phyloP scores from a whole-genome alignment of 2,113 vertebrate species.

The Speoplatyrhinus poulsoni region DNA sequence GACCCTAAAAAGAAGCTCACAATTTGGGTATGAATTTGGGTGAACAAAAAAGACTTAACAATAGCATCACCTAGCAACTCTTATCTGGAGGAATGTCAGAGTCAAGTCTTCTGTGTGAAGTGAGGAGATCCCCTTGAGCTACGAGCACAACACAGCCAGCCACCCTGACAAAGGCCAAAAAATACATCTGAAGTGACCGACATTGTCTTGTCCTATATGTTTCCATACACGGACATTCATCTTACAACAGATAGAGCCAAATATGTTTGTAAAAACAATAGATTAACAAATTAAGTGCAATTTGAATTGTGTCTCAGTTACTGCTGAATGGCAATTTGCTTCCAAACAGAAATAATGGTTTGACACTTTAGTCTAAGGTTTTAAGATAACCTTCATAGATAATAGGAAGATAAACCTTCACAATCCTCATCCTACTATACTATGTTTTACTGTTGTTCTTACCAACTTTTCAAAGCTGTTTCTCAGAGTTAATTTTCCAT shows the following conservation, averaged over 20 bases:
- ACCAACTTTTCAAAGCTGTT: no score
- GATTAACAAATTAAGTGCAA: constrained; percentile 72
- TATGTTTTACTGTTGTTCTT: no score
- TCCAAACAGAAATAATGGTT: constrained; percentile 42
- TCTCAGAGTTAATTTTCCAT: no score
- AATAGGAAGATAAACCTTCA: no score
- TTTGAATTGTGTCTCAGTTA: constrained; percentile 61
- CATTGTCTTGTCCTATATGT: constrained; percentile 56
- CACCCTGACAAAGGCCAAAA: constrained; percentile 64
- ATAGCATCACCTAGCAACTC: constrained; percentile 77
- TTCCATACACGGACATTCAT: constrained; percentile 66
- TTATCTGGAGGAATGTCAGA: constrained; percentile 75
- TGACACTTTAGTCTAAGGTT: constrained; percentile 20
- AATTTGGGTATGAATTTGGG: constrained; percentile 79
- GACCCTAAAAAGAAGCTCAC: constrained; percentile 66
- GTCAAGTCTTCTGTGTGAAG: constrained; percentile 74
- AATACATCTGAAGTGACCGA: constrained; percentile 55
- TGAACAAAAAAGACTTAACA: constrained; percentile 67
- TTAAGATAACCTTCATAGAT: no score
- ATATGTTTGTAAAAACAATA: constrained; percentile 52
- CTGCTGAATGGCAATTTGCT: constrained; percentile 40
- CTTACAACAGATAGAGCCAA: constrained; percentile 60
- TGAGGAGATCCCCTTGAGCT: constrained; percentile 65
- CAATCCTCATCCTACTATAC: no score
- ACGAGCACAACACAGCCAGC: constrained; percentile 57